Base-by-base conservation (phyloP, 2,113 vertebrate genomes). In the Rhinolophus ferrumequinum region DNA sequence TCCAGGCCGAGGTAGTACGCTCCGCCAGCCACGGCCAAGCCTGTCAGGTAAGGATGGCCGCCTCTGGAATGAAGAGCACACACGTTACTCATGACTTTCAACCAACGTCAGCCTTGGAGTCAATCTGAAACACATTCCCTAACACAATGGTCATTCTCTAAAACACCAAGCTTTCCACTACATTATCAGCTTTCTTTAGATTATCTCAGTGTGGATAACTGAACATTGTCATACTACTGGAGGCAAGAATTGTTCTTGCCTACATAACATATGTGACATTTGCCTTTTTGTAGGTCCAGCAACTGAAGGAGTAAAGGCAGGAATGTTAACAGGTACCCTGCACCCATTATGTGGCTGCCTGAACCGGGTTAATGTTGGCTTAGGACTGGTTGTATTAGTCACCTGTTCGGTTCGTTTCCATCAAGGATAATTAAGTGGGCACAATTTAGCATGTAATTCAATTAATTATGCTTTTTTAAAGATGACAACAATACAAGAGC, bases 1-100 rank as follows among this genome's bases (percentile, higher is more conserved):
- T 99, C 99, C 72, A 99, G 98, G 66, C 99, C 99, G 79, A 99
- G 98, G 97, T 99, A 99, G 98, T 99, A 99, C 0, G 99, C 99
- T 56, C 99, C 99, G 0, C 99, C 99, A 79, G 99, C 99, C 91
- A 99, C 99, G 0, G 99, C 99, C 86, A 99, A 98, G 54, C 99
- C 99, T 0, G 99, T 99, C 97, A 99, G 98, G 97, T 99, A 99
- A 5, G 99, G 99, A 96, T 99, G 99, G 76, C 99, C 99, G 50
- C 99, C 99, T 67, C 99, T 99, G 97, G 12, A 97, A 97, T 70
- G 84, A 16, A 93, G 79, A 50, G 88, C 44, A 95, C 60, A 96
- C 6, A n/a, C 44, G 35, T 70, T 18, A 60, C 14, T 24, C 30
- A 41, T 0, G 7, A 52, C 50, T 56, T 35, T 64, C 19, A 79